phyloP scores from a whole-genome alignment of 1,140 invertebrate species.

The Pissodes strobi region DNA sequence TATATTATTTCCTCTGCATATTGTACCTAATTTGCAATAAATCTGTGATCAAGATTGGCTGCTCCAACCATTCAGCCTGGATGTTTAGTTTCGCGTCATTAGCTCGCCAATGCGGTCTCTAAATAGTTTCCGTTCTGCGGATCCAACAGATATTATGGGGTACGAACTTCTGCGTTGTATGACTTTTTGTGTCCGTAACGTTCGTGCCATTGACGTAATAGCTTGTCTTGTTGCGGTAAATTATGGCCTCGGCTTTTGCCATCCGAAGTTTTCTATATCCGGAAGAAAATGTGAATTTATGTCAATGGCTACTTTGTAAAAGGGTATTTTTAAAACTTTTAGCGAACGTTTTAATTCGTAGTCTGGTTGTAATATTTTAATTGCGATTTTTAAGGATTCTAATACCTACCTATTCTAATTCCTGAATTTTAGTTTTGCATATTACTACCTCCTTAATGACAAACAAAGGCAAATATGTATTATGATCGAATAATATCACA shows the following conservation, averaged over 20 bases:
- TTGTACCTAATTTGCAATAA: conserved; percentile 34
- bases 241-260: conserved; percentile 29
- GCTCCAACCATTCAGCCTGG: conserved; percentile 28
- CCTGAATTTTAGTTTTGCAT: no score
- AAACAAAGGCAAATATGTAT: no score
- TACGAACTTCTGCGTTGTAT: conserved; percentile 47
- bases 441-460: no score
- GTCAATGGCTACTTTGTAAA: no score
- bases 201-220: conserved; percentile 43
- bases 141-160: conserved; percentile 43
- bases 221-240: conserved; percentile 44
- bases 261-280: conserved; percentile 25
- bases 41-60: conserved; percentile 5
- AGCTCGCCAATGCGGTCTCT: conserved; percentile 40
- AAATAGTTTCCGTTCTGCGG: conserved; percentile 46
- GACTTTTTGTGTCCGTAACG: conserved; percentile 47
- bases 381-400: no score
- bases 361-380: no score
- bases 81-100: conserved; percentile 44
- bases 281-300: conserved; percentile 20
- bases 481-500: no score
- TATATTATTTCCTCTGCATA: conserved; percentile 45
- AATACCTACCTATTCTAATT: no score
- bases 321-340: no score
- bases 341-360: no score